Evolutionary conservation across 2,888 invertebrate genomes (phyloP), one percentile per base, ranked within the genome.

Genomic region (Synergus japonicus): DNA sequence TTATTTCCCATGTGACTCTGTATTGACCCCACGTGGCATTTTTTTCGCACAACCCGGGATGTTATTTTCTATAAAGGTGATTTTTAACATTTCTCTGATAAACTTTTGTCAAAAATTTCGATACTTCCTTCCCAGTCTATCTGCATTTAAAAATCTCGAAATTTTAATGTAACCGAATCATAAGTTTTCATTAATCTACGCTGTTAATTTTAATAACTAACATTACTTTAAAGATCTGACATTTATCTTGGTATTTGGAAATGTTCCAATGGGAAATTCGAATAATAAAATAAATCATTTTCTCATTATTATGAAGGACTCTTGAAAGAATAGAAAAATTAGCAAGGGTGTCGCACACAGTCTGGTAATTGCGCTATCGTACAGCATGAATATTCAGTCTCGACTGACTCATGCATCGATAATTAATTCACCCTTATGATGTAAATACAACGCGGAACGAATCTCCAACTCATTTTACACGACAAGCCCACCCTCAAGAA

Each of bases 381-480:
- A 46, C 67, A 60, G 22, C 67, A 87, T 86, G 86, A 89, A 90
- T 90, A 88, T 87, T 87, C 87, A 87, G 82, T 76, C 82, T 10
- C 54, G 77, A 82, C 79, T 79, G 82, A 82, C 82, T 86, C 85
- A 88, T 88, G 86, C 86, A 88, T 89, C 83, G 83, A 84, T 87
- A 85, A 89, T 88, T 86, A 84, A 86, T 84, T 84, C 85, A 81
- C 80, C 80, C 84, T 85, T 85, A 84, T 78, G 79, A 84, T 82
- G 82, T 81, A 85, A 86, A 87, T 86, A 84, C 76, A 79, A 65
- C 76, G 78, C 15, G 66, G 22, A 76, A 60, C 65, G 66, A 76
- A 44, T 78, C 67, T 67, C 37, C 46, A 77, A 13, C 69, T 44
- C 46, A 54, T 60, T 46, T 79, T 18, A 7, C 18, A 12, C 8